Conservation (phyloP, 2,797 vertebrate species). For the Bryconaethiops microstoma region DNA sequence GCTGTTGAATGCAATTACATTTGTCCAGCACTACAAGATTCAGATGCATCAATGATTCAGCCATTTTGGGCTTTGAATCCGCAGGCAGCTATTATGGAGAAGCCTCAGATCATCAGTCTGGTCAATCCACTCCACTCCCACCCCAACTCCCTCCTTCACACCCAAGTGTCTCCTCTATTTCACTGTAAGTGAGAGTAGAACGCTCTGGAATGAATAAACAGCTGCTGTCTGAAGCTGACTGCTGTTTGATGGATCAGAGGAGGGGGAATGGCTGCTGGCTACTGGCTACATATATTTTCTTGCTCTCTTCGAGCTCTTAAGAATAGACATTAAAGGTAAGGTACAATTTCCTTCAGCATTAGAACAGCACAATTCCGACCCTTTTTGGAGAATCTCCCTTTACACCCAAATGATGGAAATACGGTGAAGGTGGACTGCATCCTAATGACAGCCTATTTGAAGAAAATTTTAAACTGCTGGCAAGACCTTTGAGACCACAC, state of each 20-base stretch:
- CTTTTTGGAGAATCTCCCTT: background rate
- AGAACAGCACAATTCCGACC: background rate
- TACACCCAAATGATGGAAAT: constrained; percentile 6
- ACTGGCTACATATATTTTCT: constrained; percentile 1
- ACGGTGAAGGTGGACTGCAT: background rate
- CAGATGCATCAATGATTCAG: constrained; percentile 8
- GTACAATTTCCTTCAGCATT: background rate
- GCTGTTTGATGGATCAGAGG: constrained; percentile 6
- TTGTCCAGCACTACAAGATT: background rate
- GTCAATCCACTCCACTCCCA: background rate
- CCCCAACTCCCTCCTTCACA: background rate
- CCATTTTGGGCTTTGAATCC: constrained; percentile 12
- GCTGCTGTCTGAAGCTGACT: background rate
- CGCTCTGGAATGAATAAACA: background rate
- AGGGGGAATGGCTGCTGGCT: background rate
- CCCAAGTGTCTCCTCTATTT: constrained; percentile 8
- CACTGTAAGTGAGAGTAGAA: constrained; percentile 2
- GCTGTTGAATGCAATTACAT: constrained; percentile 11
- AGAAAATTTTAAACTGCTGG: constrained; percentile 23
- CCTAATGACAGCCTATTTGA: background rate
- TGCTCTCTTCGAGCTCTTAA: background rate
- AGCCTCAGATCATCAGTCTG: background rate
- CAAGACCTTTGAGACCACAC: background rate
- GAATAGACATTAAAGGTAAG: constrained; percentile 7
- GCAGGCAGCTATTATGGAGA: constrained; percentile 13